phyloP scores from a whole-genome alignment of 2,113 vertebrate genomes.

The Chaetodon auriga region DNA sequence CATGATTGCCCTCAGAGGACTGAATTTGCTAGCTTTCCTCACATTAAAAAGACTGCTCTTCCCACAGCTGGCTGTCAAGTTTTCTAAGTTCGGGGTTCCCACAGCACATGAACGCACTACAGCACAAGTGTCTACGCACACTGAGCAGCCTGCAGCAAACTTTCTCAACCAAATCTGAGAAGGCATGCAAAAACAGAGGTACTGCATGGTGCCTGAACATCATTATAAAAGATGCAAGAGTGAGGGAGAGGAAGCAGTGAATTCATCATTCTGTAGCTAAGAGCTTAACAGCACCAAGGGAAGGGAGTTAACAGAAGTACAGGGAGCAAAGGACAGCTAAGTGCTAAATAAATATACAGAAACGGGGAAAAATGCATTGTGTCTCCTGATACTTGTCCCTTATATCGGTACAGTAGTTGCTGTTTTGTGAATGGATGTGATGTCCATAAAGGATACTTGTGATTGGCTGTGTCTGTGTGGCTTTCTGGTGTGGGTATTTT shows the following conservation, averaged over 20 bases:
- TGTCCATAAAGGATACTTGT: neutral
- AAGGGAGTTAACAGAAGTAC: neutral
- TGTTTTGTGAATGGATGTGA: neutral
- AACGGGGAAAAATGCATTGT: neutral
- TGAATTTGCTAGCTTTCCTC: constrained; percentile 12
- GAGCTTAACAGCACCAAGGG: constrained; percentile 6
- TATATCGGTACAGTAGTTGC: neutral
- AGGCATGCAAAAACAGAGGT: constrained; percentile 43
- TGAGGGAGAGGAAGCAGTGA: neutral
- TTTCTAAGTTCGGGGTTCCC: constrained; percentile 34
- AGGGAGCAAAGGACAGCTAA: constrained; percentile 7
- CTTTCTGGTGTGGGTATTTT: neutral
- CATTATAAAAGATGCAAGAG: constrained; percentile 38
- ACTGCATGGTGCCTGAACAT: constrained; percentile 23
- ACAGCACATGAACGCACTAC: constrained; percentile 38
- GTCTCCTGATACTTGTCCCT: neutral
- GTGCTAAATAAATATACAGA: neutral
- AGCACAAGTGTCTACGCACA: constrained; percentile 41
- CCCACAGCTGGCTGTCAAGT: constrained; percentile 52
- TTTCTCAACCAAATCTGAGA: constrained; percentile 28
- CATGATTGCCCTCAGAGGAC: constrained; percentile 18
- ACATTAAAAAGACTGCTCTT: constrained; percentile 44
- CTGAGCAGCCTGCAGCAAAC: constrained; percentile 48
- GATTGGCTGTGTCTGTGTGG: neutral
- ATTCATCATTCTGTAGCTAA: constrained; percentile 27